Evolutionary conservation across 2,797 vertebrate species (phyloP), one percentile per base, ranked within the genome.

Genomic region (Myotis myotis): DNA sequence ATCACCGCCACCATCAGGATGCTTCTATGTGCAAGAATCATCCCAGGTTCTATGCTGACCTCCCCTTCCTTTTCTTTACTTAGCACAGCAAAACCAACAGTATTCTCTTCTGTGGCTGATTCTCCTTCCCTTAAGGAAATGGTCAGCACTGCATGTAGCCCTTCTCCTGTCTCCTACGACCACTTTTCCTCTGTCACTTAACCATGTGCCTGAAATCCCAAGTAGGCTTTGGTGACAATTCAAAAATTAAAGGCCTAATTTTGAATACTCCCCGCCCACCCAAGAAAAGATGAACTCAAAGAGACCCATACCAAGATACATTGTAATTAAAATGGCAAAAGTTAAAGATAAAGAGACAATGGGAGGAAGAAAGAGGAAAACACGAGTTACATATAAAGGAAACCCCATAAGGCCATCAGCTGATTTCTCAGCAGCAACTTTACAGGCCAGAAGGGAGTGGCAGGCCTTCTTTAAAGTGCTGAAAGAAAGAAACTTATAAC

Each of bases 21-120:
- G 88, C n/a, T 76, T 47, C 97, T 94, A 15, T 97, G 97, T 23
- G 16, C 94, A 57, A 55, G 86, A 30, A 7, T 94, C 36, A 55
- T 49, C 4, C 83, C 95, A 38, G 75, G 0, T 98, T 98, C 82
- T 78, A 92, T 44, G 97, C 95, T 0, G 28, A 98, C 33, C 98
- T 53, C 13, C 98, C 98, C 71, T 98, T 98, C 95, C 76, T 98
- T 4, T 98, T 97, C 90, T 97, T 97, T 38, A 98, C 98, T 79
- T 97, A 91, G 79, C 95, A 98, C 33, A 96, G 97, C 89, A 36
- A 68, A 79, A 98, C 96, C 3, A 90, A 57, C 0, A 41, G 22
- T 0, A 89, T 98, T 0, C 2, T 98, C 80, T 98, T 98, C 88
- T 93, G 98, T 1, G 97, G 98, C 47, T 98, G 97, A 76, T 47